Percentiles rank a stretch among this genome's conserved stretches.
phyloP scores from a whole-genome alignment of 2,113 vertebrate genomes.

The Candoia aspera region DNA sequence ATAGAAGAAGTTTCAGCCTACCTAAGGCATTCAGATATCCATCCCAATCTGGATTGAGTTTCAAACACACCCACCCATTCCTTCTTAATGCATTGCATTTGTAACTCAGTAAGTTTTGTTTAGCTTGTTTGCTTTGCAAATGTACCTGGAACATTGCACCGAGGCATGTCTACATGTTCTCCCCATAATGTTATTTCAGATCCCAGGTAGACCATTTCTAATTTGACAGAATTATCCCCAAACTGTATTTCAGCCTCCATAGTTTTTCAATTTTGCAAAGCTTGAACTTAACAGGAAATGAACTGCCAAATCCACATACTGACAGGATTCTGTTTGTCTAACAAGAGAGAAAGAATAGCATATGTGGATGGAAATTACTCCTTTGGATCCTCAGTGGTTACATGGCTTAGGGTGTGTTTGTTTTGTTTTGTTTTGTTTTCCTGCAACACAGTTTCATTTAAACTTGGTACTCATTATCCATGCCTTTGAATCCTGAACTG shows the following conservation, averaged over 20 bases:
- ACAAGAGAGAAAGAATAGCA: neutral
- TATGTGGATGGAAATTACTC: neutral
- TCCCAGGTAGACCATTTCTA: neutral
- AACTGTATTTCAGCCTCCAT: neutral
- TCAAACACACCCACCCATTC: neutral
- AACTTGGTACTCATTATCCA: neutral
- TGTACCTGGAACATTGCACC: neutral
- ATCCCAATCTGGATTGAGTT: neutral
- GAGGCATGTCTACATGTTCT: neutral
- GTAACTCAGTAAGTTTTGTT: neutral
- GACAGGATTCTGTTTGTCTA: neutral
- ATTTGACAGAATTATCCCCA: neutral
- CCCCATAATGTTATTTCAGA: neutral
- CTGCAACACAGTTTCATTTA: neutral
- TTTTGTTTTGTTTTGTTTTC: neutral
- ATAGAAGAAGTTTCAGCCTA: neutral
- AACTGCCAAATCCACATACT: neutral
- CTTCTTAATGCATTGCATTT: neutral
- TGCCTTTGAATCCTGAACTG: neutral
- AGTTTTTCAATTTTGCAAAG: constrained; percentile 6
- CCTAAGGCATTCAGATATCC: neutral
- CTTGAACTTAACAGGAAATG: neutral
- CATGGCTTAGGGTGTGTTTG: neutral
- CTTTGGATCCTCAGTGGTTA: neutral
- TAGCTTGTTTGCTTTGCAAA: neutral